Evolutionary conservation across 1,140 invertebrate genomes (phyloP).

Genomic region (Lepeophtheirus salmonis): DNA sequence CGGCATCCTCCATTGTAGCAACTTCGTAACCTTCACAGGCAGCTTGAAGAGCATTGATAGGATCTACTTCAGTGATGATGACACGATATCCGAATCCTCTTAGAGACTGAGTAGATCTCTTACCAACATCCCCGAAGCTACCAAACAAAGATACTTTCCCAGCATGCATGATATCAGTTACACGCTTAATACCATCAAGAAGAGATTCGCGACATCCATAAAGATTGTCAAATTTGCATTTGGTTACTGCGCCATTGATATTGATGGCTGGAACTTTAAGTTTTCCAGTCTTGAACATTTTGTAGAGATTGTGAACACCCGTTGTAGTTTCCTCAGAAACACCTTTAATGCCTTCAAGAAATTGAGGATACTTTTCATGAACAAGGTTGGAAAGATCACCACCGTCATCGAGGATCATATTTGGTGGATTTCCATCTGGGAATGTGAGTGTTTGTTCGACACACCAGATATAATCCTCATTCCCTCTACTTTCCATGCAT

Average conservation of each 20-base stretch:
- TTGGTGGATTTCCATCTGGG: conserved; percentile 86
- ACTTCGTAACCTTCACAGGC: conserved; percentile 94
- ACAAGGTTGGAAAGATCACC: conserved; percentile 91
- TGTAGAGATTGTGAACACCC: conserved; percentile 86
- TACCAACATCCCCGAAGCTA: conserved; percentile 94
- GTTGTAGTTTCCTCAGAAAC: conserved; percentile 97
- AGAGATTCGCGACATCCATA: conserved; percentile 78
- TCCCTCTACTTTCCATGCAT: conserved; percentile 89
- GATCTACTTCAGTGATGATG: conserved; percentile 93
- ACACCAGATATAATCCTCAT: conserved; percentile 97
- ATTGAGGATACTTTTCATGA: conserved; percentile 84
- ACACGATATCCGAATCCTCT: conserved; percentile 83
- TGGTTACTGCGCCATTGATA: conserved; percentile 94
- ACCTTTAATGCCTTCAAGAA: conserved; percentile 89
- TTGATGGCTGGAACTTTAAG: conserved; percentile 96
- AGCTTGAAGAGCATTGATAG: conserved; percentile 90
- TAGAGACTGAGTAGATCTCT: conserved; percentile 84
- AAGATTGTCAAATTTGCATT: conserved; percentile 96
- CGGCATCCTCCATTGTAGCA: conserved; percentile 61
- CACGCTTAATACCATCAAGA: conserved; percentile 73
- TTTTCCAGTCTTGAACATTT: conserved; percentile 82
- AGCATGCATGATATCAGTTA: conserved; percentile 94
- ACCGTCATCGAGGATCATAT: conserved; percentile 95
- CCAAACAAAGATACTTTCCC: conserved; percentile 89
- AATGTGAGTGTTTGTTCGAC: conserved; percentile 86